Evolutionary conservation across 2,888 invertebrate genomes (phyloP), one percentile per base, ranked within the genome.

Genomic region (Mesorhabditis spiculigera): DNA sequence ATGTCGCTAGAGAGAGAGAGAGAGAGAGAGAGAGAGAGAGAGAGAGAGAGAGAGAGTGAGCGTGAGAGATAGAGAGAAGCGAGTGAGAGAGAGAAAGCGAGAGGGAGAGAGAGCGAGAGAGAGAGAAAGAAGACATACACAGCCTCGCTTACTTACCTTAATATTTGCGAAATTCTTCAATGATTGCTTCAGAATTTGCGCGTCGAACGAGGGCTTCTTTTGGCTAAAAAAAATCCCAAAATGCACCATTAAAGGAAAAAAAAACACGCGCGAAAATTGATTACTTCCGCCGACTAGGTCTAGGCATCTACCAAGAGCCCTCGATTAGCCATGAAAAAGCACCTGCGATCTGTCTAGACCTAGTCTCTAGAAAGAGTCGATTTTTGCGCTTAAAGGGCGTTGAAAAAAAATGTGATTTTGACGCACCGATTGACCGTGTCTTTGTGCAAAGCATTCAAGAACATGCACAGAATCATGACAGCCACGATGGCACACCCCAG

Each of bases 401-500:
- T 2, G 71, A 50, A n/a, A 41, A n/a, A 5, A 50, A 58, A n/a
- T 5, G 50, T 61, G 50, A 45, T 16, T n/a, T 43, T 5, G 43
- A 44, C 41, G 8, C 41, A 78, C 75, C 75, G 71, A 73, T 73
- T 73, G 16, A 70, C 61, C 10, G 70, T 88, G 87, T 88, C 93
- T 91, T 93, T 91, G 78, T 93, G 92, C 4, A 95, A 89, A 4
- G 94, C 93, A 88, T 96, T 95, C 67, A 97, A 91, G 75, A 95
- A 91, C 50, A 94, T 86, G 4, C 92, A 92, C 69, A 96, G 92
- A 86, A 95, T 91, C 73, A 92, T 89, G 4, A 93, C 92, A 4
- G 95, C 95, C 8, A 92, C 89, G 66, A 93, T 86, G 44, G 94
- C 93, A 86, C 94, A 95, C 0, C 91, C 91, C 73, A 95, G 89